Conservation (phyloP, 2,888 invertebrate genomes). For the Xiphydria camelus region DNA sequence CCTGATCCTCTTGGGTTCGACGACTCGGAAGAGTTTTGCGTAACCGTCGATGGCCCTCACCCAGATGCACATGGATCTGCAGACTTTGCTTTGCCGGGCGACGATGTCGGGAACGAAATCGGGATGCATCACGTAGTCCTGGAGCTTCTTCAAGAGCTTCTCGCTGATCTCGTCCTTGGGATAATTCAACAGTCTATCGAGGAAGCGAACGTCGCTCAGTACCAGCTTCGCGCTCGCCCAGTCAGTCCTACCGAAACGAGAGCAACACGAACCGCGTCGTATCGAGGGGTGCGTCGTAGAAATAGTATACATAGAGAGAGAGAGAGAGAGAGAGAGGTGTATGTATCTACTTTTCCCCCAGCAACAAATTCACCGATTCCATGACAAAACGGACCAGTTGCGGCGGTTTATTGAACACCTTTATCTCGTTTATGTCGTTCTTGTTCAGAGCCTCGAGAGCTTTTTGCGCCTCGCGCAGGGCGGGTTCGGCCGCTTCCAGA, state of each 20-base stretch:
- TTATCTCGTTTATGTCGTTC: constrained; percentile 86
- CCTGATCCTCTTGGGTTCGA: constrained; percentile 85
- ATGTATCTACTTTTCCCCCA: constrained; percentile 80
- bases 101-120: constrained; percentile 85
- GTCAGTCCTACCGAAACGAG: constrained; percentile 70
- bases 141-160: constrained; percentile 74
- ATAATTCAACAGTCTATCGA: constrained; percentile 79
- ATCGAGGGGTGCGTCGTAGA: too few species aligned
- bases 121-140: constrained; percentile 80
- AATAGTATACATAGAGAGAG: neutral
- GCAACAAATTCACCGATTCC: constrained; percentile 86
- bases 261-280: too few species aligned
- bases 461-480: constrained; percentile 80
- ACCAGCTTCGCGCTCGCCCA: constrained; percentile 84
- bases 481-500: constrained; percentile 83
- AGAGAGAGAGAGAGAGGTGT: too few species aligned
- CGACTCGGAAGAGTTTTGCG: constrained; percentile 81
- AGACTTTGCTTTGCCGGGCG: constrained; percentile 84
- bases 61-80: constrained; percentile 91
- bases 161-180: constrained; percentile 88
- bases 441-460: constrained; percentile 86
- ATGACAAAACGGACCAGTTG: constrained; percentile 84
- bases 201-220: constrained; percentile 80
- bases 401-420: constrained; percentile 88
- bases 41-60: constrained; percentile 89